Evolutionary conservation across 2,113 vertebrate genomes (phyloP).

Genomic region (Sitta europaea): DNA sequence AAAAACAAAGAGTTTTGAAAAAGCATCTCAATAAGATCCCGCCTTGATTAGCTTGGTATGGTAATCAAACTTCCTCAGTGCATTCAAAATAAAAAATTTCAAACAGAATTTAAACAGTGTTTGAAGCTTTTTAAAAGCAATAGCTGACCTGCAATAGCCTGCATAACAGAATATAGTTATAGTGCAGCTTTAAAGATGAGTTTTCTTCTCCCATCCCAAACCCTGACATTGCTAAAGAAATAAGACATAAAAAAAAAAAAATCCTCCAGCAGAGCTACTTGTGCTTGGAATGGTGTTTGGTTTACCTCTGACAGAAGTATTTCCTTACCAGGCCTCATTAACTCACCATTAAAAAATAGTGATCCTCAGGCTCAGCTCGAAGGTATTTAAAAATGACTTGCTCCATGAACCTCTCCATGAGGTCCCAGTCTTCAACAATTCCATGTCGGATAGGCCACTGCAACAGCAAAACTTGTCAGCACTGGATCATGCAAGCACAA

Average conservation of each 20-base stretch:
- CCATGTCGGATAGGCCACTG: constrained; percentile 83
- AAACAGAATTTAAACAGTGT: not conserved
- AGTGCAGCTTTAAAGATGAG: not conserved
- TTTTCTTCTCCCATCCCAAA: not conserved
- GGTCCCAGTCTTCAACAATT: constrained; percentile 86
- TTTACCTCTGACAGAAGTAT: not conserved
- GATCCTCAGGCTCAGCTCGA: constrained; percentile 86
- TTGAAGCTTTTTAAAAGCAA: not conserved
- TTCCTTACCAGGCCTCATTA: not conserved
- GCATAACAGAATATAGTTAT: not conserved
- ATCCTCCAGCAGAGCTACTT: not conserved
- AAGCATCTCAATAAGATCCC: not conserved
- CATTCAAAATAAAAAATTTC: not conserved
- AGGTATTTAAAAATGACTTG: constrained; percentile 89
- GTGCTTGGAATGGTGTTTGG: not conserved
- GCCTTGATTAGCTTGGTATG: not conserved
- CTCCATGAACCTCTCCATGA: constrained; percentile 90
- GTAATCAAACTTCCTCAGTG: not conserved
- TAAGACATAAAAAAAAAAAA: not conserved
- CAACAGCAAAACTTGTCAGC: not conserved
- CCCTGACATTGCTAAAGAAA: not conserved
- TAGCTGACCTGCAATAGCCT: not conserved
- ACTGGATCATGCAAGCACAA: not conserved
- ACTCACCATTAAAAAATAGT: constrained; percentile 87
- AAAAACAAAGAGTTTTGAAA: not conserved